Conservation (phyloP, 1,140 invertebrate genomes). For the Leptonema lineaticorne region DNA sequence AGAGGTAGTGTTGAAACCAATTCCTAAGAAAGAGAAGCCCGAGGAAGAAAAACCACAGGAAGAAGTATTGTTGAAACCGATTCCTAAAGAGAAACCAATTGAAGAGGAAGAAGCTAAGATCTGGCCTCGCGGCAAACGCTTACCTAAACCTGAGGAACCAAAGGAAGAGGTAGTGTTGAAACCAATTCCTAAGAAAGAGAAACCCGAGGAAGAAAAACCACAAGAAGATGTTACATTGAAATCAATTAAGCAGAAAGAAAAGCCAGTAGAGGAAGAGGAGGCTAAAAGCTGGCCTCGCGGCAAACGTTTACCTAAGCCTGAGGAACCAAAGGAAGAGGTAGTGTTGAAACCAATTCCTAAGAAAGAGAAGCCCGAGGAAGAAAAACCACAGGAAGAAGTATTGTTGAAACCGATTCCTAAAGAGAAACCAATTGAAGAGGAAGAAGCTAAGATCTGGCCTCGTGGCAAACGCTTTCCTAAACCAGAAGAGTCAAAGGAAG, state of each 20-base stretch:
- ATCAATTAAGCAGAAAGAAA: conserved; percentile 30
- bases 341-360: conserved; percentile 39
- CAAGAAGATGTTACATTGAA: conserved; percentile 36
- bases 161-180: conserved; percentile 48
- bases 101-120: conserved; percentile 46
- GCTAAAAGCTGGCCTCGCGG: conserved; percentile 50
- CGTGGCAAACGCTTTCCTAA: conserved; percentile 46
- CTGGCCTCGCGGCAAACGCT: conserved; percentile 49
- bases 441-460: conserved; percentile 40
- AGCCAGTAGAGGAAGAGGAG: conserved; percentile 44
- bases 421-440: conserved; percentile 46
- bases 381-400: conserved; percentile 44
- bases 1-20: conserved; percentile 33
- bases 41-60: conserved; percentile 40
- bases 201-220: conserved; percentile 42
- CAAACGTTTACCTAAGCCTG: conserved; percentile 48
- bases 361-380: conserved; percentile 45
- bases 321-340: conserved; percentile 45
- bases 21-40: conserved; percentile 36
- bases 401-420: conserved; percentile 44
- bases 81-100: conserved; percentile 46
- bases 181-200: conserved; percentile 46
- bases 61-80: conserved; percentile 48
- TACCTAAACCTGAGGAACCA: conserved; percentile 46
- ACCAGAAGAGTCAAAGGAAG: conserved; percentile 46